These are phyloP conservation scores for Sebastes jordani DNA, from an alignment of 2,797 vertebrate species.

Conservation along the genomic window DNA sequence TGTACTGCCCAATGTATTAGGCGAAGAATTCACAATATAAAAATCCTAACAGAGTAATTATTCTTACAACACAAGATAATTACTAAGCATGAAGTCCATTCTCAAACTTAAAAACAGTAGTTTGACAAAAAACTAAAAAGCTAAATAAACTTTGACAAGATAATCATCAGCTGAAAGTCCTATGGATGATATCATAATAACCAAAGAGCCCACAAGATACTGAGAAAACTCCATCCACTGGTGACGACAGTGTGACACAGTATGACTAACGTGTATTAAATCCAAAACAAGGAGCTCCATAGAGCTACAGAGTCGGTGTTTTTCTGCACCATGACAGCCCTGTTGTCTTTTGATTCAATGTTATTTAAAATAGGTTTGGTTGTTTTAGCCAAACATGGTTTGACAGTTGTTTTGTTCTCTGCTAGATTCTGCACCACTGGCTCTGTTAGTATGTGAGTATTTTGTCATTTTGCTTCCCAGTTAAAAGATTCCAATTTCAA, in stretches of 20 bases:
- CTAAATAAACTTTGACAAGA: neutral
- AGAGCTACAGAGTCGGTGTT: neutral
- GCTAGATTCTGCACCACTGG: too few species aligned
- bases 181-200: neutral
- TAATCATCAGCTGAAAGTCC: neutral
- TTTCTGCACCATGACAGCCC: neutral
- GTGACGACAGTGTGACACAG: neutral
- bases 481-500: neutral
- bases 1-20: too few species aligned
- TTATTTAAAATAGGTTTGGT: too few species aligned
- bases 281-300: neutral
- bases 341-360: too few species aligned
- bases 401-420: neutral
- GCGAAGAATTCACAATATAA: neutral
- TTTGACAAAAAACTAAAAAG: neutral
- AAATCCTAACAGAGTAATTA: neutral
- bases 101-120: neutral
- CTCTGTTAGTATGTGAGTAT: neutral
- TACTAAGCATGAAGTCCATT: neutral
- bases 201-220: neutral
- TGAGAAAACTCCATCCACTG: neutral
- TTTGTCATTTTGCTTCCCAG: neutral
- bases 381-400: neutral
- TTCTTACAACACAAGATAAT: neutral
- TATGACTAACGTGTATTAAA: neutral